Evolutionary conservation across 1,140 invertebrate species (phyloP).

Genomic region (Drosophila biarmipes): DNA sequence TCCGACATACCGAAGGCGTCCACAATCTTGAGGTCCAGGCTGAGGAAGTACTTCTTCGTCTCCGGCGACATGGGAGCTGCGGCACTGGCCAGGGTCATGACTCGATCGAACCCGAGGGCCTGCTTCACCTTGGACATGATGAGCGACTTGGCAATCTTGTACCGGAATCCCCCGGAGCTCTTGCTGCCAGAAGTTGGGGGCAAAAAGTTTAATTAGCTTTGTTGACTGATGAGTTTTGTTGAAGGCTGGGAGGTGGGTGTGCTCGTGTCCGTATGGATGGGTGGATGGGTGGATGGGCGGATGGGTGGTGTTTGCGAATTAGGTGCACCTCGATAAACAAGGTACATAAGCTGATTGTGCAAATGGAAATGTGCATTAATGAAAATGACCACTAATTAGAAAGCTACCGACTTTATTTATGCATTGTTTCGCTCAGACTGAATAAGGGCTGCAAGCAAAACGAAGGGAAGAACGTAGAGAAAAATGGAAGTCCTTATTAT

Average conservation of each 20-base stretch:
- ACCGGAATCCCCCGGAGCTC: slow-evolving; percentile 72
- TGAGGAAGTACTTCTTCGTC: slow-evolving; percentile 94
- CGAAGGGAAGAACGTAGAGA: no score
- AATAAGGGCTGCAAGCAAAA: background rate
- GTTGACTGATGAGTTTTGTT: slow-evolving; percentile 56
- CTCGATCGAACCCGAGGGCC: slow-evolving; percentile 91
- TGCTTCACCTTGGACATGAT: slow-evolving; percentile 89
- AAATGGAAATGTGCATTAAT: slow-evolving; percentile 7
- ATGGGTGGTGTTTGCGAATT: slow-evolving; percentile 5
- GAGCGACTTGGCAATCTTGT: slow-evolving; percentile 82
- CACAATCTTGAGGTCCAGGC: slow-evolving; percentile 92
- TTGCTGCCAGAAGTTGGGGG: slow-evolving; percentile 56
- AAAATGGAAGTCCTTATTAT: no score
- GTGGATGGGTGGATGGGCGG: background rate
- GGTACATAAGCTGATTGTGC: background rate
- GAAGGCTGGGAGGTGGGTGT: background rate
- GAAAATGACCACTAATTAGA: slow-evolving; percentile 3
- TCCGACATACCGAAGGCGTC: slow-evolving; percentile 96
- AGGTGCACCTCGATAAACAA: slow-evolving; percentile 20
- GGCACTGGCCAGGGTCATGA: slow-evolving; percentile 88
- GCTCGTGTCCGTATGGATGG: background rate
- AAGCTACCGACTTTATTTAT: background rate
- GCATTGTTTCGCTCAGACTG: background rate
- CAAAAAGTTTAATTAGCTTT: slow-evolving; percentile 68
- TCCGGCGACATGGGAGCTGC: slow-evolving; percentile 94